A percentile compares a stretch with the other conserved stretches of the same genome.
These are phyloP conservation scores for Beaufortia kweichowensis DNA, from an alignment of 2,113 vertebrate genomes.

Conservation along the genomic window DNA sequence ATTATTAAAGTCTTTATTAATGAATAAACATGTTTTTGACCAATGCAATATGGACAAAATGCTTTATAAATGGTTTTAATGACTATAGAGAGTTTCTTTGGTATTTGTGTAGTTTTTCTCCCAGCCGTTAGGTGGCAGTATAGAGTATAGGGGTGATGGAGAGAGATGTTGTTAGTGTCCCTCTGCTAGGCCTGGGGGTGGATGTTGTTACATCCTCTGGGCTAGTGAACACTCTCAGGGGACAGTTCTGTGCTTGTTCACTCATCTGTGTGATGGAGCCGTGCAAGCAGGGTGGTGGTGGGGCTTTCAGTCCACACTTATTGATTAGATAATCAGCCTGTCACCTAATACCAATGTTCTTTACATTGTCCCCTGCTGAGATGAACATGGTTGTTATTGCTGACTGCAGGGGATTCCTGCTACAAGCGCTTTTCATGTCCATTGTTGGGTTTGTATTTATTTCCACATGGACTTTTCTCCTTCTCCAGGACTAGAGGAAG, in stretches of 20 bases:
- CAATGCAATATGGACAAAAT: not conserved
- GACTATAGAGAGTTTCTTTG: not conserved
- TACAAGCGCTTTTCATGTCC: constrained; percentile 53
- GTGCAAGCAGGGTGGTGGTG: constrained; percentile 31
- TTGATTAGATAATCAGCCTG: constrained; percentile 80
- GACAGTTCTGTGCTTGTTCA: constrained; percentile 34
- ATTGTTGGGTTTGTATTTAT: constrained; percentile 59
- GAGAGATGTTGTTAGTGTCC: constrained; percentile 9
- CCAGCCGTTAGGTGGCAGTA: constrained; percentile 43
- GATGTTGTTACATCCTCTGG: constrained; percentile 33
- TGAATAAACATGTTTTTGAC: not conserved
- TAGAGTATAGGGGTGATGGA: constrained; percentile 20
- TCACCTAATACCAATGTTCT: constrained; percentile 67
- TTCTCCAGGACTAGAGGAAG: constrained; percentile 60
- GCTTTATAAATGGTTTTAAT: not conserved
- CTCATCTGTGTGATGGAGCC: constrained; percentile 47
- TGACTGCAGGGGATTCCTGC: constrained; percentile 44
- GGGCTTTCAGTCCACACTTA: constrained; percentile 62
- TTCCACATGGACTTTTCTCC: constrained; percentile 34
- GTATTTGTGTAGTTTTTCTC: constrained; percentile 8
- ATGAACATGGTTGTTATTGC: constrained; percentile 52
- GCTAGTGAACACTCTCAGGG: constrained; percentile 40
- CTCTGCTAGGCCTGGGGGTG: constrained; percentile 22
- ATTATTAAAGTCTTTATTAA: not conserved
- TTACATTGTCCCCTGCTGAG: constrained; percentile 71